Conservation (phyloP, 1,140 invertebrate genomes). For the Drosophila jambulina region DNA sequence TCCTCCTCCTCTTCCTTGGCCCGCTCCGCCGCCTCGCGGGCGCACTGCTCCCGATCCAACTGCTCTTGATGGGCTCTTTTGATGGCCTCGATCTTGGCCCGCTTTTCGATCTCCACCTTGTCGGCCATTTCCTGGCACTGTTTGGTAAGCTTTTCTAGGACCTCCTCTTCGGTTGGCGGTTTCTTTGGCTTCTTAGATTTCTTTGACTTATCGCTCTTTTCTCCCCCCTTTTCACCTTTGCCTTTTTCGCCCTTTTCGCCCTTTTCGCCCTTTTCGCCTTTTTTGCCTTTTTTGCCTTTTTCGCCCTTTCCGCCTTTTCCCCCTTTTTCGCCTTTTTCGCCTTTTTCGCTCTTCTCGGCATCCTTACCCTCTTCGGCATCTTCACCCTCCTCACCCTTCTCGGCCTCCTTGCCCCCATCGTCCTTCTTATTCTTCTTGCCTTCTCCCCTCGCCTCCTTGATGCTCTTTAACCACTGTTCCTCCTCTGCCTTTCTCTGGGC, state of each 20-base stretch:
- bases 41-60: constrained; percentile 15
- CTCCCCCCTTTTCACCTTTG: background rate
- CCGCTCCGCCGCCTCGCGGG: background rate
- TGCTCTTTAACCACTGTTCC: constrained; percentile 10
- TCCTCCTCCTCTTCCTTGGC: constrained; percentile 18
- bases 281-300: background rate
- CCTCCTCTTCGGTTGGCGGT: constrained; percentile 9
- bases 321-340: background rate
- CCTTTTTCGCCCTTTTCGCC: background rate
- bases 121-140: constrained; percentile 19
- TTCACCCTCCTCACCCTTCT: background rate
- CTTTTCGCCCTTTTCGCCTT: background rate
- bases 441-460: constrained; percentile 17
- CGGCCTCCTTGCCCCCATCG: background rate
- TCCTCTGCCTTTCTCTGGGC: constrained; percentile 4
- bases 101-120: constrained; percentile 22
- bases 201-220: background rate
- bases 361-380: background rate
- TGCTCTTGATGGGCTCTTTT: constrained; percentile 14
- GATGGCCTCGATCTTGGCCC: constrained; percentile 31
- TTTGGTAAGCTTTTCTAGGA: constrained; percentile 19
- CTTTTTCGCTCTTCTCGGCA: background rate
- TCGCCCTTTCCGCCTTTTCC: background rate
- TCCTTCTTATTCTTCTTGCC: constrained; percentile 4
- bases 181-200: constrained; percentile 4